These are phyloP conservation scores for Pterocles orientalis DNA, from an alignment of 2,113 vertebrate species.

Conservation along the genomic window DNA sequence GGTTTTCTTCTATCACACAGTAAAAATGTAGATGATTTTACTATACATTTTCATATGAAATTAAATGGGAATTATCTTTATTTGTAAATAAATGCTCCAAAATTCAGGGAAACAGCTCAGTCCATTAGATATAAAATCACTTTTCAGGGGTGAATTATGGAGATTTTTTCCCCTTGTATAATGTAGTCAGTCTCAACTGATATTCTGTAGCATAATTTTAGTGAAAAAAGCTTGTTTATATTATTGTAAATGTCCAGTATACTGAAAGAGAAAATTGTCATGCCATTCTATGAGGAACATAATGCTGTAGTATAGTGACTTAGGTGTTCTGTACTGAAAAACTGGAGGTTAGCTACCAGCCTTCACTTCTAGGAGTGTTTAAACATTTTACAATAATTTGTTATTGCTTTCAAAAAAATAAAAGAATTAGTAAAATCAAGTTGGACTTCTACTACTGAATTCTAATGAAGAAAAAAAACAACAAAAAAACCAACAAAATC, in stretches of 20 bases:
- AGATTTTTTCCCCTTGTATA: background rate
- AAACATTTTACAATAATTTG: background rate
- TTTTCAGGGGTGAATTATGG: background rate
- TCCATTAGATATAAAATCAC: background rate
- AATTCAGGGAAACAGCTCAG: background rate
- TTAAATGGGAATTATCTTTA: background rate
- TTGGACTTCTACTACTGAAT: too few species aligned
- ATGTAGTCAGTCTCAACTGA: background rate
- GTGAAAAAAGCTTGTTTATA: background rate
- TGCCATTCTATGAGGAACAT: background rate
- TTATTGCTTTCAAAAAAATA: background rate
- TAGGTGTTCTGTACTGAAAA: background rate
- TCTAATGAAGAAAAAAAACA: too few species aligned
- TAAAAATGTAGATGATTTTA: background rate
- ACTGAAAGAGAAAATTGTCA: background rate
- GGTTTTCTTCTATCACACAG: background rate
- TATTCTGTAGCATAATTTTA: background rate
- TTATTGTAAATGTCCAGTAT: background rate
- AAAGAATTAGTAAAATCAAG: background rate
- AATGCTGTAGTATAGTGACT: background rate
- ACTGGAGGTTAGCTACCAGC: background rate
- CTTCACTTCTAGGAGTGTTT: background rate
- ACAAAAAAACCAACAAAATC: too few species aligned
- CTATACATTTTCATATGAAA: background rate
- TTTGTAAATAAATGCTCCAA: background rate